Evolutionary conservation across 2,113 vertebrate species (phyloP), one percentile per base, ranked within the genome.

Genomic region (Labrus mixtus): DNA sequence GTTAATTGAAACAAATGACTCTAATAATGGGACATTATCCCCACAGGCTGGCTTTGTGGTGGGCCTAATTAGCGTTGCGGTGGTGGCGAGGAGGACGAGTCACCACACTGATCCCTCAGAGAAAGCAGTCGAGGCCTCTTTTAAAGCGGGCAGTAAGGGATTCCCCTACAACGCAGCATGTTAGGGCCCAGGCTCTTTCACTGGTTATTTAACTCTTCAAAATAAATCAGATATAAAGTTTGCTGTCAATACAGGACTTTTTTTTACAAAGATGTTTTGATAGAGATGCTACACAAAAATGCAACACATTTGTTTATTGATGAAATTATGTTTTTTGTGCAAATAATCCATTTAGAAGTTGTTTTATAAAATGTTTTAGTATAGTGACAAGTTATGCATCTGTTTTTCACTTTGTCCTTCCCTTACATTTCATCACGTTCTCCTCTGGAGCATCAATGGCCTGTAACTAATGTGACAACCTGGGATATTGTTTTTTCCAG

Each of bases 1-100:
- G 96, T 97, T 97, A 97, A 98, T 98, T 97, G 97, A 97, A 98
- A 98, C 97, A 97, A 98, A 98, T 95, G 96, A 97, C 96, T 95
- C 95, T 97, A 97, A 97, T 98, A 97, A 97, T 97, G 94, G 96
- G 95, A 96, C 96, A 97, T 98, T 97, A 97, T 97, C 96, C 96
- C 97, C 92, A 95, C 96, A 96, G 97, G 96, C 96, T 94, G 87
- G 91, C 94, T 95, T 93, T 95, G 96, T 96, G 96, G 93, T 94
- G 95, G 95, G 96, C 95, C 97, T 97, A 97, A 98, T 98, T 98
- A 98, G 96, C 96, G 74, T 80, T 65, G 95, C 96, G 93, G 96
- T 95, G 81, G 82, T 74, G 86, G 78, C 53, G 76, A 84, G 60
- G 95, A 96, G 95, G 87, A 93, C 84, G 93, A 96, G 95, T 95